Evolutionary conservation across 2,113 vertebrate species (phyloP).

Genomic region (Perccottus glenii): DNA sequence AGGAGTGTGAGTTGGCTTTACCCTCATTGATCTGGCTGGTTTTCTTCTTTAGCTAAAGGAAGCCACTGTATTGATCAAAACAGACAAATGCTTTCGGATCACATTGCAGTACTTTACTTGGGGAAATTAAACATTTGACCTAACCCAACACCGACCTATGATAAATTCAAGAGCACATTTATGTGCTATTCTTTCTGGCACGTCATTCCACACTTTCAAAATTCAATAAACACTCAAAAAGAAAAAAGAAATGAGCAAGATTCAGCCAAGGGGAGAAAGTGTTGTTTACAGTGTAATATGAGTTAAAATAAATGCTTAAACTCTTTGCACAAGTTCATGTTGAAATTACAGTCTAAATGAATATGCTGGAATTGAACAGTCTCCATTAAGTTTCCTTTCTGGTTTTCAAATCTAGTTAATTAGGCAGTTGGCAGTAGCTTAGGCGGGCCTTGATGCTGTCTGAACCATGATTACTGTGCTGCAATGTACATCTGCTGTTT

Average conservation of each 20-base stretch:
- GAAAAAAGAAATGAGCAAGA: background rate
- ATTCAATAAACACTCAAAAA: slow-evolving; percentile 6
- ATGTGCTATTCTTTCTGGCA: background rate
- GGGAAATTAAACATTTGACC: slow-evolving; percentile 2
- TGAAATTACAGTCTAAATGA: slow-evolving; percentile 3
- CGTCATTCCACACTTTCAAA: background rate
- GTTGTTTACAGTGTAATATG: slow-evolving; percentile 1
- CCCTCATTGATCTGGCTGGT: background rate
- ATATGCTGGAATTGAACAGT: slow-evolving; percentile 11
- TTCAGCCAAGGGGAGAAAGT: background rate
- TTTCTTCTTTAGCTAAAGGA: background rate
- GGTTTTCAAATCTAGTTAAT: slow-evolving; percentile 13
- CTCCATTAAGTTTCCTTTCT: slow-evolving; percentile 4
- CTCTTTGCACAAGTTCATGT: slow-evolving; percentile 6
- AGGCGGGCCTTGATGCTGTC: slow-evolving; percentile 3
- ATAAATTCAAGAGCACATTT: background rate
- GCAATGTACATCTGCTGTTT: slow-evolving; percentile 12
- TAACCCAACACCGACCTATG: background rate
- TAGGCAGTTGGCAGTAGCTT: slow-evolving; percentile 4
- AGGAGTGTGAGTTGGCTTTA: slow-evolving; percentile 6
- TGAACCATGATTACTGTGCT: slow-evolving; percentile 15
- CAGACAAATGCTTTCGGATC: background rate
- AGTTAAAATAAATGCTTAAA: background rate
- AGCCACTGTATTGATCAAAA: slow-evolving; percentile 1
- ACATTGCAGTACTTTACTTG: background rate